phyloP scores from a whole-genome alignment of 2,888 invertebrate species.

The Diplazon laetatorius region DNA sequence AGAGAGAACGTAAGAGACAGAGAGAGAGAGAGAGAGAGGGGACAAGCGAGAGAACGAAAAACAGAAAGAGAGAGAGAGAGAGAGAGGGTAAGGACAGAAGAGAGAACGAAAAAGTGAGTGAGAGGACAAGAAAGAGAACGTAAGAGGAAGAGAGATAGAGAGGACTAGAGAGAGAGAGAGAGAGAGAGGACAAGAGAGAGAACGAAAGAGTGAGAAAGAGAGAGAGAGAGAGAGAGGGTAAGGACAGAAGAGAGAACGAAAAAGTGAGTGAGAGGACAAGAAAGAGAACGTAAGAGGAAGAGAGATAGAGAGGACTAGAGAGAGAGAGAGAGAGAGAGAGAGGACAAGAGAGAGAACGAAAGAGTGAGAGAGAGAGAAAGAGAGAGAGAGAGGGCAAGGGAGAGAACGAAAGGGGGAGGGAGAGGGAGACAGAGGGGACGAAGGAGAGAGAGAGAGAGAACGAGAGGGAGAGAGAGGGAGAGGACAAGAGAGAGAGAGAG shows the following conservation, averaged over 20 bases:
- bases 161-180: no score
- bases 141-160: no score
- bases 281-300: slow-evolving; percentile 13
- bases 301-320: not conserved
- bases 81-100: slow-evolving; percentile 1
- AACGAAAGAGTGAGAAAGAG: not conserved
- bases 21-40: slow-evolving; percentile 5
- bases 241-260: not conserved
- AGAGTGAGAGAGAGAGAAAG: no score
- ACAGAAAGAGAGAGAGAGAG: slow-evolving; percentile 16
- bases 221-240: slow-evolving; percentile 26
- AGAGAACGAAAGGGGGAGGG: slow-evolving; percentile 26
- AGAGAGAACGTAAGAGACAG: no score
- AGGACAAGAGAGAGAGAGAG: no score
- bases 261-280: slow-evolving; percentile 6
- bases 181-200: slow-evolving; percentile 23
- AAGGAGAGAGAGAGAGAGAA: slow-evolving; percentile 20
- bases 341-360: not conserved
- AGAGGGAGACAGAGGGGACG: slow-evolving; percentile 7
- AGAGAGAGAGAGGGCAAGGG: not conserved
- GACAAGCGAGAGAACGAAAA: slow-evolving; percentile 13
- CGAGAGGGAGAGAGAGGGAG: not conserved
- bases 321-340: slow-evolving; percentile 28
- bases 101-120: not conserved
- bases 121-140: no score